Evolutionary conservation across 2,113 vertebrate genomes (phyloP).

Genomic region (Python bivittatus): DNA sequence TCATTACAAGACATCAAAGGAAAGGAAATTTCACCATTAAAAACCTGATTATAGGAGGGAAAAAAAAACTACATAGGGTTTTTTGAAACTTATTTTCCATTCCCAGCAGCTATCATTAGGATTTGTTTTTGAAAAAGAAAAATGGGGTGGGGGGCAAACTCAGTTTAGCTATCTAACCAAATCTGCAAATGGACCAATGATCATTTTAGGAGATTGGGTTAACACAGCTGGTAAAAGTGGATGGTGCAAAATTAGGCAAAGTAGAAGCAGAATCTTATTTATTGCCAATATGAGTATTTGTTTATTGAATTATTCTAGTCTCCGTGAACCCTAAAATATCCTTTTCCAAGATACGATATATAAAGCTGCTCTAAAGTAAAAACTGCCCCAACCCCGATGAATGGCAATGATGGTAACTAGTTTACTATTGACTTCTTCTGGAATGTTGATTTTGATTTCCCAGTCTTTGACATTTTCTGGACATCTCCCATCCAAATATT

Average conservation of each 20-base stretch:
- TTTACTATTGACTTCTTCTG: neutral
- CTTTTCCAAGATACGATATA: neutral
- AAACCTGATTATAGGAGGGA: neutral
- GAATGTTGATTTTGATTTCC: neutral
- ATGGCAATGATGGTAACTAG: neutral
- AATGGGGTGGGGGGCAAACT: neutral
- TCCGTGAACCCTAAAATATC: neutral
- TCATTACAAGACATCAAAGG: neutral
- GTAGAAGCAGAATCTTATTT: neutral
- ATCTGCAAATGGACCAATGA: neutral
- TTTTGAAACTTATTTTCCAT: neutral
- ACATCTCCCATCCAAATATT: neutral
- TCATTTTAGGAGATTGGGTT: conserved; percentile 5
- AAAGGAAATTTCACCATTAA: neutral
- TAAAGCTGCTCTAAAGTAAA: neutral
- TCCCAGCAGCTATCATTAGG: neutral
- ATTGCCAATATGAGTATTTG: neutral
- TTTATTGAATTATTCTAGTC: neutral
- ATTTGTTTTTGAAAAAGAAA: neutral
- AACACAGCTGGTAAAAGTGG: neutral
- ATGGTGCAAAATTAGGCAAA: neutral
- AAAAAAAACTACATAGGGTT: neutral
- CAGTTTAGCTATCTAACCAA: neutral
- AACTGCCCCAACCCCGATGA: neutral
- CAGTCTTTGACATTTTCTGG: neutral